A percentile compares a stretch with the other conserved stretches of the same genome.
Evolutionary conservation across 2,113 vertebrate genomes (phyloP).

Genomic region (Eira barbara): DNA sequence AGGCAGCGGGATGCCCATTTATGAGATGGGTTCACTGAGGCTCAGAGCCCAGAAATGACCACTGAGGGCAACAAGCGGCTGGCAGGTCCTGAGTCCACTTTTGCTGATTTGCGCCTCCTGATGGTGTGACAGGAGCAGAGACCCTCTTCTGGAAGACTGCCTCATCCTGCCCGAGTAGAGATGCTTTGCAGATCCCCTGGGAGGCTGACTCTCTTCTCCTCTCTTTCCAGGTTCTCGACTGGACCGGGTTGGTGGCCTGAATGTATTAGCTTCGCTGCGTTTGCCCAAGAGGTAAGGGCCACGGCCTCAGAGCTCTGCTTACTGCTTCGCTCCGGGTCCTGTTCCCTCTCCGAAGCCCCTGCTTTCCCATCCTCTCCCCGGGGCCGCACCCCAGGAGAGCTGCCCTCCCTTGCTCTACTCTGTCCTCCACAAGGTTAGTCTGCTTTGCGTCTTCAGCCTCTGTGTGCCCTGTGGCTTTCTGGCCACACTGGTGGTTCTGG

Average conservation of each 20-base stretch:
- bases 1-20: not conserved
- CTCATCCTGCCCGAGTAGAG: not conserved
- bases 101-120: not conserved
- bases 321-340: not conserved
- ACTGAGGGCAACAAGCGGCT: not conserved
- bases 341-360: not conserved
- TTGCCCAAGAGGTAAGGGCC: constrained; percentile 75
- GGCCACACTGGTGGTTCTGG: not conserved
- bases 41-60: not conserved
- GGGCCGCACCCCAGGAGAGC: no score
- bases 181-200: fast-evolving
- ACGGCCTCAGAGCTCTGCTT: not conserved
- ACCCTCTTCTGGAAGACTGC: not conserved
- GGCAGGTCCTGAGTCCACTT: not conserved
- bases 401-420: not conserved
- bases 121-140: not conserved
- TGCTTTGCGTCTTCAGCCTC: not conserved
- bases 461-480: not conserved
- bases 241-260: constrained; percentile 79
- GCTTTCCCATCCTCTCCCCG: not conserved
- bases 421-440: not conserved
- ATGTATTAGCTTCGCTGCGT: constrained; percentile 76
- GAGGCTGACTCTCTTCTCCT: not conserved
- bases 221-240: constrained; percentile 75
- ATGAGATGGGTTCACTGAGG: not conserved